Conservation (phyloP, 2,797 vertebrate species). For the Parotocinclus haroldoi region DNA sequence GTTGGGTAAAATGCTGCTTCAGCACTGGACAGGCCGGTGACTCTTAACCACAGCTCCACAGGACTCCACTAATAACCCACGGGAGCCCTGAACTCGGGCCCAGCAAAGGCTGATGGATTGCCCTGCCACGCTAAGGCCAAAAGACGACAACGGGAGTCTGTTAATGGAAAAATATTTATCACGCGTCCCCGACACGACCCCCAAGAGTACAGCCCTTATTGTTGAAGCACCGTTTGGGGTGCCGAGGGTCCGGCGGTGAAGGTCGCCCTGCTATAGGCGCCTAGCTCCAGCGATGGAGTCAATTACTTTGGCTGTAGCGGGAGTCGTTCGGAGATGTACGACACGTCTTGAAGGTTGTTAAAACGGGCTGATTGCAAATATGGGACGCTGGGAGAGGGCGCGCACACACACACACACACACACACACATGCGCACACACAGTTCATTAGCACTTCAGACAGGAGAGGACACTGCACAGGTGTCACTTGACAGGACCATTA, state of each 20-base stretch:
- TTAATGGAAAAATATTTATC: slow-evolving; percentile 79
- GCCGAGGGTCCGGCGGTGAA: slow-evolving; percentile 22
- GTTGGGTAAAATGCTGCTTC: slow-evolving; percentile 62
- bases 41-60: slow-evolving; percentile 55
- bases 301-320: no score
- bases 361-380: slow-evolving; percentile 12
- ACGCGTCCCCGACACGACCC: slow-evolving; percentile 66
- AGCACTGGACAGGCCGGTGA: slow-evolving; percentile 61
- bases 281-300: background rate
- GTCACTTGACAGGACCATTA: slow-evolving; percentile 82
- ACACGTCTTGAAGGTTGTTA: slow-evolving; percentile 20
- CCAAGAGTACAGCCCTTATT: slow-evolving; percentile 45
- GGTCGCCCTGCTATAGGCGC: slow-evolving; percentile 42
- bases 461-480: slow-evolving; percentile 76
- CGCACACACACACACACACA: no score
- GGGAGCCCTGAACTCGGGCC: slow-evolving; percentile 66
- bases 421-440: slow-evolving; percentile 56
- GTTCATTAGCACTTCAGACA: slow-evolving; percentile 78
- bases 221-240: slow-evolving; percentile 38
- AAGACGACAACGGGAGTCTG: slow-evolving; percentile 70
- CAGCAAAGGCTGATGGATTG: slow-evolving; percentile 63
- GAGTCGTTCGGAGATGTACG: slow-evolving; percentile 1
- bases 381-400: background rate
- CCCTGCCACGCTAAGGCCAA: slow-evolving; percentile 70
- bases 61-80: slow-evolving; percentile 71